phyloP scores from a whole-genome alignment of 2,113 vertebrate species.

The Gymnobelideus leadbeateri region DNA sequence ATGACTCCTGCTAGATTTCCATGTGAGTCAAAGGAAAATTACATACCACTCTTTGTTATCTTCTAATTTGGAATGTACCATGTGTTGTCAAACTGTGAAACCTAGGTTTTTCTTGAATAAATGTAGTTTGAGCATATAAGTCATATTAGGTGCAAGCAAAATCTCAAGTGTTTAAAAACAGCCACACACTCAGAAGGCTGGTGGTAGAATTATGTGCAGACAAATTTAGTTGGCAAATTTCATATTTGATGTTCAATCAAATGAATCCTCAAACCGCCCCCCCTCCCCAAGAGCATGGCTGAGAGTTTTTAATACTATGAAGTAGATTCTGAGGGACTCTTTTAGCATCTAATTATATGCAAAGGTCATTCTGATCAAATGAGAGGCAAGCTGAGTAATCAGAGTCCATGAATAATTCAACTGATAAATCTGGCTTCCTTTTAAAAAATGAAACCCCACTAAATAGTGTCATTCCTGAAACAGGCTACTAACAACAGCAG shows the following conservation, averaged over 20 bases:
- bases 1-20: not conserved
- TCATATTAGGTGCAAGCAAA: not conserved
- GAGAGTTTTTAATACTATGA: constrained; percentile 1
- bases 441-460: constrained; percentile 20
- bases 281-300: not conserved
- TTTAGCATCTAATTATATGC: not conserved
- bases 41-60: not conserved
- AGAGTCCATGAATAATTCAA: constrained; percentile 36
- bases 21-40: not conserved
- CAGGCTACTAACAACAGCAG: not conserved
- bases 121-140: not conserved
- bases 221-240: not conserved
- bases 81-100: not conserved
- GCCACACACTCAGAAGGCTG: not conserved
- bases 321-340: not conserved
- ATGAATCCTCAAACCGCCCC: not conserved
- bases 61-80: not conserved
- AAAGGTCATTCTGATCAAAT: constrained; percentile 19
- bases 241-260: not conserved
- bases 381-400: not conserved
- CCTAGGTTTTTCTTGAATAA: not conserved
- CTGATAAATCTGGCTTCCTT: constrained; percentile 17
- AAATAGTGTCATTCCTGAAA: constrained; percentile 37
- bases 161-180: constrained; percentile 4
- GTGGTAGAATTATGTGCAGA: constrained; percentile 14